Percentiles rank a stretch among this genome's conserved stretches.
Conservation (phyloP, 2,113 vertebrate species). For the Osmerus eperlanus region DNA sequence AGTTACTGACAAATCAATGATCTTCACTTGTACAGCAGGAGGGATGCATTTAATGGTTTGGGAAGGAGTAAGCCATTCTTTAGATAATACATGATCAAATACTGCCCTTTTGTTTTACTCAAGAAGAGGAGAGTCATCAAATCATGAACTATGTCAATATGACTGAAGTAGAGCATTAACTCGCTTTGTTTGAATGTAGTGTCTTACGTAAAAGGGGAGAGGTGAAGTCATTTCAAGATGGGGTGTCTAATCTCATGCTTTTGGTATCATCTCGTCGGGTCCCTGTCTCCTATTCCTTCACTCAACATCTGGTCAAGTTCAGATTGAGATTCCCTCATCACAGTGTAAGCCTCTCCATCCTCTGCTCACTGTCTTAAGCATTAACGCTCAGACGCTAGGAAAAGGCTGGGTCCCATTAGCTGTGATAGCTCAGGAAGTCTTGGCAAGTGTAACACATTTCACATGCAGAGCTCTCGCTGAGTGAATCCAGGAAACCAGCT, state of each 20-base stretch:
- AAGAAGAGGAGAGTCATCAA: too few species aligned
- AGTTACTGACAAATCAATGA: not conserved
- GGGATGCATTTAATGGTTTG: not conserved
- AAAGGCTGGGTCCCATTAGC: not conserved
- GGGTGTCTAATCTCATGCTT: not conserved
- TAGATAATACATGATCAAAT: too few species aligned
- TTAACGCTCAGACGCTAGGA: too few species aligned
- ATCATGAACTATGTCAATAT: too few species aligned
- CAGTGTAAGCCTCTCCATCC: not conserved
- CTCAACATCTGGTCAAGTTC: not conserved
- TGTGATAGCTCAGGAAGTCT: not conserved
- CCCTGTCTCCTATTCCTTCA: not conserved
- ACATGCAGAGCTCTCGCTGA: not conserved
- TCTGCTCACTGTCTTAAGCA: not conserved
- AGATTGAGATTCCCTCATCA: not conserved
- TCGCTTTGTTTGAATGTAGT: not conserved
- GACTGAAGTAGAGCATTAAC: too few species aligned
- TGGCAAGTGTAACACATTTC: not conserved
- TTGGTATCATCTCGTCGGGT: not conserved
- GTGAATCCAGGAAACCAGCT: conserved; percentile 11
- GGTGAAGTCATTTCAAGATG: not conserved
- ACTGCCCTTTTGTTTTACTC: too few species aligned
- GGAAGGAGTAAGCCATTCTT: not conserved
- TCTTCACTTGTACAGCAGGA: not conserved
- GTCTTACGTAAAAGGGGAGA: not conserved